These are phyloP conservation scores for Cercopithecus petaurista DNA, from an alignment of 2,797 vertebrate genomes.

Conservation along the genomic window DNA sequence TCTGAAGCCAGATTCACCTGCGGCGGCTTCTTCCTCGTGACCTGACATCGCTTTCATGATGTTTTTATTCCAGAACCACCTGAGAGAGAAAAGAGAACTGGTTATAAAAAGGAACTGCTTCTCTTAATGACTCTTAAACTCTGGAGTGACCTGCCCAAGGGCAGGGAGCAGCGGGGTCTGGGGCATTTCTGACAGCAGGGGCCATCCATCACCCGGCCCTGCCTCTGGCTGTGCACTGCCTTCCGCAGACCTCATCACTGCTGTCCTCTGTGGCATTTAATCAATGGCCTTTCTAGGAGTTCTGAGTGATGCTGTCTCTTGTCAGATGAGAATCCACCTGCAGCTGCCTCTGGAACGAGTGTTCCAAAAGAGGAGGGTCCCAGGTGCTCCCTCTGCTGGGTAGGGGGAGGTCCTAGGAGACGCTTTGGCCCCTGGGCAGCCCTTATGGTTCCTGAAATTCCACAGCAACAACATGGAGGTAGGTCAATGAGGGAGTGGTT, in stretches of 20 bases:
- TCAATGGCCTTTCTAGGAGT: neutral
- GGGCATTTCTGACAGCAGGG: neutral
- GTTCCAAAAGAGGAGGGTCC: neutral
- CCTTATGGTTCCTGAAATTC: neutral
- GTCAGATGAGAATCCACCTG: neutral
- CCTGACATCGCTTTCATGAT: neutral
- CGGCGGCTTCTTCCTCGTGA: neutral
- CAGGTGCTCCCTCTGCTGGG: neutral
- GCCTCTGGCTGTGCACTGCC: neutral
- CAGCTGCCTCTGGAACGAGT: neutral
- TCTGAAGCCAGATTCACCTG: neutral
- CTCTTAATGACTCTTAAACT: neutral
- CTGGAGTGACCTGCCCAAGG: neutral
- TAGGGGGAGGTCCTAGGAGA: neutral
- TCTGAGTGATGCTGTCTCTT: neutral
- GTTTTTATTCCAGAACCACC: neutral
- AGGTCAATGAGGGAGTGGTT: no score
- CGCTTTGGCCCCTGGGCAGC: neutral
- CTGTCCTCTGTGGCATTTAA: neutral
- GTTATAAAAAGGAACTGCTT: neutral
- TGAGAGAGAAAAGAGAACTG: neutral
- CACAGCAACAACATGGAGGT: fast-evolving
- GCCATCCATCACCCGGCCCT: neutral
- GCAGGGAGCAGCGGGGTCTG: neutral
- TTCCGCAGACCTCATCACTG: neutral